Conservation (phyloP, 2,888 invertebrate genomes). For the Andrena trimmerana region DNA sequence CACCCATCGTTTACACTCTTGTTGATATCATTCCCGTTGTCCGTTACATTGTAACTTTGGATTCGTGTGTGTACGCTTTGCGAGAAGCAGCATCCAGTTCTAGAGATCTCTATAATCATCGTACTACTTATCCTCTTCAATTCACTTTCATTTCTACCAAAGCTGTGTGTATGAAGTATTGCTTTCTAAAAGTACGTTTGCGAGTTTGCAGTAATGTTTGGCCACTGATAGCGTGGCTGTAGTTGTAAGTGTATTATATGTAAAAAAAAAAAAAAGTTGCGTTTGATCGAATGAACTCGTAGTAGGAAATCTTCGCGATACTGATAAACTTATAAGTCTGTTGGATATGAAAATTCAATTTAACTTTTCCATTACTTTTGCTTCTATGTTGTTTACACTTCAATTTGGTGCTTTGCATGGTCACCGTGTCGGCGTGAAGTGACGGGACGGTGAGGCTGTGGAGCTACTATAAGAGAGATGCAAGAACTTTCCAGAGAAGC, state of each 20-base stretch:
- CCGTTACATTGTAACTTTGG: constrained; percentile 3
- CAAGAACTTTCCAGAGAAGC: constrained; percentile 82
- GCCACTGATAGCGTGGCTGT: constrained; percentile 48
- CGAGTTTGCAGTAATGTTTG: constrained; percentile 32
- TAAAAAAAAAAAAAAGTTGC: constrained; percentile 26
- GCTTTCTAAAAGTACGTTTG: constrained; percentile 48
- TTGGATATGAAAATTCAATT: constrained; percentile 60
- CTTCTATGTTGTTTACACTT: constrained; percentile 81
- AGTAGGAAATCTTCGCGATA: constrained; percentile 32
- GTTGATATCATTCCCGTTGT: not conserved
- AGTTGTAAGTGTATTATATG: constrained; percentile 50
- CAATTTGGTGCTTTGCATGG: constrained; percentile 84
- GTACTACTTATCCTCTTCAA: constrained; percentile 9
- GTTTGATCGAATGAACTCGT: constrained; percentile 47
- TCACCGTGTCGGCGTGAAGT: constrained; percentile 79
- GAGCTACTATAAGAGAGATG: constrained; percentile 82
- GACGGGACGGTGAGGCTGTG: constrained; percentile 83
- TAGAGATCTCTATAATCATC: constrained; percentile 13
- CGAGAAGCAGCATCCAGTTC: constrained; percentile 5
- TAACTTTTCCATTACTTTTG: constrained; percentile 74
- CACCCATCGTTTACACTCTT: constrained; percentile 4
- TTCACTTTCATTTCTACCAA: constrained; percentile 14
- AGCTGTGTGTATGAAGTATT: constrained; percentile 35
- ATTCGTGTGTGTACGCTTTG: constrained; percentile 5
- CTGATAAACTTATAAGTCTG: constrained; percentile 34